phyloP scores from a whole-genome alignment of 2,797 vertebrate species.

The Sebastes nivosus region DNA sequence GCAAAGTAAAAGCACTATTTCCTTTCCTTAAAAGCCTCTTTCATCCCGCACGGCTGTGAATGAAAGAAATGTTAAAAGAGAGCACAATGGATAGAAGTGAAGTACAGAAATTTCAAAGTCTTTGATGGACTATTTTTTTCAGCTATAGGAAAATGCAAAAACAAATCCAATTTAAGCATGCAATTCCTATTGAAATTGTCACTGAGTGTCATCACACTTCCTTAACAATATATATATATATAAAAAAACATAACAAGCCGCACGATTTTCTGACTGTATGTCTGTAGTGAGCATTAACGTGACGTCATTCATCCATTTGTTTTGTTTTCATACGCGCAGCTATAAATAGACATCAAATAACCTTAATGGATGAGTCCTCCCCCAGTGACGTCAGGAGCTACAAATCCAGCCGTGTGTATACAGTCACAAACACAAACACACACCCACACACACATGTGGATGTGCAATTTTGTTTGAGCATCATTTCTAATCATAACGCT shows the following conservation, averaged over 20 bases:
- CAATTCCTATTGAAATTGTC: neutral
- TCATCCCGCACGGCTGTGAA: neutral
- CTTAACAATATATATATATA: neutral
- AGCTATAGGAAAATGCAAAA: neutral
- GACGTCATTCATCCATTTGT: constrained; percentile 52
- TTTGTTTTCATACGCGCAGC: constrained; percentile 18
- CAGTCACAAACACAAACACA: neutral
- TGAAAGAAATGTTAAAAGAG: neutral
- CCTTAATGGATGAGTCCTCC: constrained; percentile 56
- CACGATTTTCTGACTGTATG: neutral
- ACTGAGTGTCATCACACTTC: neutral
- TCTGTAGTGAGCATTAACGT: constrained; percentile 1
- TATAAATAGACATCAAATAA: constrained; percentile 75
- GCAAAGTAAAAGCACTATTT: constrained; percentile 2
- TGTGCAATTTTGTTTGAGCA: constrained; percentile 39
- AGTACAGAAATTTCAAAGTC: neutral
- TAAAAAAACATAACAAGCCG: neutral
- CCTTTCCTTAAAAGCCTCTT: constrained; percentile 17
- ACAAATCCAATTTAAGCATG: neutral
- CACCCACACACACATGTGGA: constrained; percentile 16
- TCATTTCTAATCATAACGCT: constrained; percentile 44
- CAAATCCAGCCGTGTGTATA: constrained; percentile 34
- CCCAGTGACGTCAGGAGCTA: constrained; percentile 20
- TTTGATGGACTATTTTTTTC: neutral
- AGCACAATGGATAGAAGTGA: neutral